Percentiles rank a stretch among this genome's conserved stretches.
Evolutionary conservation across 1,140 invertebrate genomes (phyloP).

Genomic region (Saccostrea echinata): DNA sequence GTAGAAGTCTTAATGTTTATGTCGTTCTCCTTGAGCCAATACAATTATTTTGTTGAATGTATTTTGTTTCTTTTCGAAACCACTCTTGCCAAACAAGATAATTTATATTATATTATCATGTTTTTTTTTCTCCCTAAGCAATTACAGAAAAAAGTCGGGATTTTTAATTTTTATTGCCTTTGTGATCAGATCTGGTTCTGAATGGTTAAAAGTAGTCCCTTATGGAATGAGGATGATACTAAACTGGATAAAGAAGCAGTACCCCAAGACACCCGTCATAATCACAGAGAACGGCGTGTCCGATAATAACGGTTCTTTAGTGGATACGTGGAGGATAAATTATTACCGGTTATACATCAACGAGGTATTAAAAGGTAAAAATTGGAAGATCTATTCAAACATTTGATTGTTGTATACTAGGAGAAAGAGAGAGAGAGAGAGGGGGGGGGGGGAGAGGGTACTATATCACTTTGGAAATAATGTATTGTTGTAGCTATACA

Average conservation of each 20-base stretch:
- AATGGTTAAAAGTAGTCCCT: slow-evolving; percentile 74
- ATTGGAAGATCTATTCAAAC: not conserved
- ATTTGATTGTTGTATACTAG: not conserved
- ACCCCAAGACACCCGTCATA: slow-evolving; percentile 83
- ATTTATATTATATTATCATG: too few species aligned
- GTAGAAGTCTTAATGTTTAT: too few species aligned
- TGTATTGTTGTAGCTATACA: slow-evolving; percentile 78
- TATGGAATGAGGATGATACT: slow-evolving; percentile 85
- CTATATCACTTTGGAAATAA: not conserved
- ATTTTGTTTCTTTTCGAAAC: too few species aligned
- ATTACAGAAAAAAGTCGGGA: not conserved
- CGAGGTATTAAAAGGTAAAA: slow-evolving; percentile 81
- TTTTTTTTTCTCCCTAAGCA: not conserved
- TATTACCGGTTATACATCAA: slow-evolving; percentile 84
- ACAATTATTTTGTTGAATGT: too few species aligned
- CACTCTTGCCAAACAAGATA: too few species aligned
- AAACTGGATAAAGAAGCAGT: slow-evolving; percentile 83
- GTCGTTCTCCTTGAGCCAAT: too few species aligned
- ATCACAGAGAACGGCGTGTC: slow-evolving; percentile 87
- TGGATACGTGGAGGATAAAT: slow-evolving; percentile 81
- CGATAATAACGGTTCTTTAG: slow-evolving; percentile 78
- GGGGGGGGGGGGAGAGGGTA: not conserved
- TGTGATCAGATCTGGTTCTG: slow-evolving; percentile 42
- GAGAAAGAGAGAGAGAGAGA: not conserved
- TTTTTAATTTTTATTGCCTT: not conserved